phyloP scores from a whole-genome alignment of 1,140 invertebrate species.

The Trachelipus rathkii region DNA sequence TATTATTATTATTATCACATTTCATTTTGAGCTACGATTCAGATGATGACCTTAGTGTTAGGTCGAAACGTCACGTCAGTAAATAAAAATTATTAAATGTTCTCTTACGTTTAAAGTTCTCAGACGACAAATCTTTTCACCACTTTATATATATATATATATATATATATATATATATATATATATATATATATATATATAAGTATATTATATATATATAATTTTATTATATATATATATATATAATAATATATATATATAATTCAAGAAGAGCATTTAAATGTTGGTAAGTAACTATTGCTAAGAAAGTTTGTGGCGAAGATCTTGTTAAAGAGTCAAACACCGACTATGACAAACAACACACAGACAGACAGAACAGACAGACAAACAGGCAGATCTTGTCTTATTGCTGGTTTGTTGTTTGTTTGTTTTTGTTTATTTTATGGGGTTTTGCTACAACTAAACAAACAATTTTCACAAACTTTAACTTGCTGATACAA shows the following conservation, averaged over 20 bases:
- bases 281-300: not conserved
- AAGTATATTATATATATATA: not conserved
- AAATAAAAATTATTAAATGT: no score
- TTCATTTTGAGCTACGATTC: no score
- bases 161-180: not conserved
- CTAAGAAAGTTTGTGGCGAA: not conserved
- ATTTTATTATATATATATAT: not conserved
- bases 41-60: no score
- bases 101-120: no score
- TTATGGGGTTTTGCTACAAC: not conserved
- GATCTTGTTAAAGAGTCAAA: not conserved
- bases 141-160: not conserved
- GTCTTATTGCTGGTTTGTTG: not conserved
- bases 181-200: not conserved
- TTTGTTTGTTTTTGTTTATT: not conserved
- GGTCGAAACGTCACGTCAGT: no score
- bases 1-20: no score
- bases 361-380: not conserved
- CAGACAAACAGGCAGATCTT: not conserved
- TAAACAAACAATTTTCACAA: not conserved
- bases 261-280: not conserved
- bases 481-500: no score
- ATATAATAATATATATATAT: not conserved
- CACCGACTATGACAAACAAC: not conserved
- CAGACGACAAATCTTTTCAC: no score